Evolutionary conservation across 2,888 invertebrate species (phyloP).

Genomic region (Pinctada fucata): DNA sequence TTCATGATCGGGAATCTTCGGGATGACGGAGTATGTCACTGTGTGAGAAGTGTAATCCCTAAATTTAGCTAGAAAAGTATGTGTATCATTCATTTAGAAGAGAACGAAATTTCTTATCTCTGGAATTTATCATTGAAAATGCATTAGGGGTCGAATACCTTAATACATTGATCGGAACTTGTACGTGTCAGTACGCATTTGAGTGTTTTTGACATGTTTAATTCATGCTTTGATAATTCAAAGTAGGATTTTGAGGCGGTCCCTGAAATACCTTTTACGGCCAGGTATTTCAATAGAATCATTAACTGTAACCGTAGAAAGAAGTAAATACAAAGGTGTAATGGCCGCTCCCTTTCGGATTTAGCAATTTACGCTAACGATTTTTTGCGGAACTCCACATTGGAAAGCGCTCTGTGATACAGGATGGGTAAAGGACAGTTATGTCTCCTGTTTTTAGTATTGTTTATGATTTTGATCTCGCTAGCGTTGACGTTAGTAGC

Average conservation of each 20-base stretch:
- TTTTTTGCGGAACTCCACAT: no score
- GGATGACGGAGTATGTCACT: no score
- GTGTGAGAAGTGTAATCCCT: no score
- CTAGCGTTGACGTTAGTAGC: conserved; percentile 50
- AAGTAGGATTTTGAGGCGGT: not conserved
- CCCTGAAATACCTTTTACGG: not conserved
- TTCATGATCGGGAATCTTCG: no score
- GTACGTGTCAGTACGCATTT: no score
- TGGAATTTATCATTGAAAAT: no score
- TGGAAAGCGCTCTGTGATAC: not conserved
- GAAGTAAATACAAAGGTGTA: conserved; percentile 1
- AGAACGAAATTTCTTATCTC: no score
- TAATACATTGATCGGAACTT: no score
- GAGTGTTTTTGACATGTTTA: no score
- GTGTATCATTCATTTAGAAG: no score
- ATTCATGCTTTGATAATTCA: not conserved
- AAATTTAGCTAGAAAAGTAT: no score
- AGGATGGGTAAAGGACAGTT: conserved; percentile 44
- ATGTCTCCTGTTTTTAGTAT: conserved; percentile 49
- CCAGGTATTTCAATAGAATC: conserved; percentile 1
- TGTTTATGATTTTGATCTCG: conserved; percentile 52
- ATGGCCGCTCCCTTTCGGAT: conserved; percentile 1
- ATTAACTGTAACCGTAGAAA: not conserved
- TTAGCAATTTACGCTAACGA: not conserved
- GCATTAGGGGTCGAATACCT: no score